Conservation (phyloP, 1,140 invertebrate genomes). For the Zaprionus ornatus region DNA sequence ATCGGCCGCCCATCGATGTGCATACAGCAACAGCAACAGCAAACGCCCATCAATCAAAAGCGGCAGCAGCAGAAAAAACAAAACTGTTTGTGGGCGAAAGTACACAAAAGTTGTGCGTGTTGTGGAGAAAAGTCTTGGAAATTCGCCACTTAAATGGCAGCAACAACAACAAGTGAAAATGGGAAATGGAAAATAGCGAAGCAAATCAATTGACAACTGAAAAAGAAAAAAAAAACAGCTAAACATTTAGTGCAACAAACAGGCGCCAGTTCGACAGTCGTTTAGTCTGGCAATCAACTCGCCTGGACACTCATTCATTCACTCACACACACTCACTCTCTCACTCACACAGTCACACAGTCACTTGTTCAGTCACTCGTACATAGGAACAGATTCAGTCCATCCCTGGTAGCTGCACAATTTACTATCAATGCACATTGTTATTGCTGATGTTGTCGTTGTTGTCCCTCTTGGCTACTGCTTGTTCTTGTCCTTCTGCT, state of each 20-base stretch:
- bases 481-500: constrained; percentile 24
- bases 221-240: constrained; percentile 44
- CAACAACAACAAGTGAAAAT: not conserved
- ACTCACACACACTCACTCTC: not conserved
- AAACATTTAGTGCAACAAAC: constrained; percentile 61
- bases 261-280: constrained; percentile 28
- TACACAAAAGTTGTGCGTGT: constrained; percentile 15
- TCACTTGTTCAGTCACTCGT: constrained; percentile 10
- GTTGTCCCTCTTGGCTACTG: constrained; percentile 6
- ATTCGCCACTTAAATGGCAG: constrained; percentile 18
- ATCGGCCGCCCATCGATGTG: not conserved
- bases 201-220: constrained; percentile 73
- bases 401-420: not conserved
- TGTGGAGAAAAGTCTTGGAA: constrained; percentile 25
- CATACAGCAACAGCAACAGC: constrained; percentile 11
- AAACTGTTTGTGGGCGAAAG: constrained; percentile 5
- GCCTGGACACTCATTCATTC: constrained; percentile 22
- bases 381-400: constrained; percentile 10
- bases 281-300: constrained; percentile 47
- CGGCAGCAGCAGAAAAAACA: not conserved
- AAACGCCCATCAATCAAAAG: constrained; percentile 41
- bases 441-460: constrained; percentile 14
- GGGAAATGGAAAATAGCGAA: constrained; percentile 46
- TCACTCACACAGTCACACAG: not conserved
- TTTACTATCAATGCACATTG: constrained; percentile 10